Conservation (phyloP, 2,113 vertebrate species). For the Eretmochelys imbricata region DNA sequence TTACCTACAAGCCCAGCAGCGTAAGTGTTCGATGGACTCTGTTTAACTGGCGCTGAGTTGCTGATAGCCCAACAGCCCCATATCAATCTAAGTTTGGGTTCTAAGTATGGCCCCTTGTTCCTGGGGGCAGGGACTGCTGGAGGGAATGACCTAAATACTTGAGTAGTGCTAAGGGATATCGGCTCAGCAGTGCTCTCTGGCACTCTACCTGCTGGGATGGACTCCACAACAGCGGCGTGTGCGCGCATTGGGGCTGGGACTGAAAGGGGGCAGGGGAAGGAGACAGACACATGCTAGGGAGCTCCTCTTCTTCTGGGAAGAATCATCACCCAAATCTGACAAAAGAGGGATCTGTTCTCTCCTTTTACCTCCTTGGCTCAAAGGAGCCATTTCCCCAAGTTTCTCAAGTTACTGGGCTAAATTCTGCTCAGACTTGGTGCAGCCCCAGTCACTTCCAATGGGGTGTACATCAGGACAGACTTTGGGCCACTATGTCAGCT, state of each 20-base stretch:
- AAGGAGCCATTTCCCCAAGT: not conserved
- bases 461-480: conserved; percentile 46
- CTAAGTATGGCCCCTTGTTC: conserved; percentile 26
- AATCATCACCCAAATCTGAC: not conserved
- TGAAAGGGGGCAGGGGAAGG: not conserved
- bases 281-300: not conserved
- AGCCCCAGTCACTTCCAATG: conserved; percentile 13
- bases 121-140: not conserved
- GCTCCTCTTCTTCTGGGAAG: not conserved
- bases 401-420: not conserved
- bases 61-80: not conserved
- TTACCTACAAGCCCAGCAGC: not conserved
- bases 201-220: not conserved
- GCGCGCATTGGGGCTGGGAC: not conserved
- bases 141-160: not conserved
- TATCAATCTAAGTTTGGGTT: not conserved
- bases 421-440: not conserved
- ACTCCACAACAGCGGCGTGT: not conserved
- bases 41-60: not conserved
- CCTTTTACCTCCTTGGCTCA: not conserved
- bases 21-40: not conserved
- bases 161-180: not conserved
- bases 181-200: not conserved
- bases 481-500: conserved; percentile 24
- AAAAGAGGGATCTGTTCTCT: not conserved